Evolutionary conservation across 2,113 vertebrate species (phyloP).

Genomic region (Gymnocephalus cernua): DNA sequence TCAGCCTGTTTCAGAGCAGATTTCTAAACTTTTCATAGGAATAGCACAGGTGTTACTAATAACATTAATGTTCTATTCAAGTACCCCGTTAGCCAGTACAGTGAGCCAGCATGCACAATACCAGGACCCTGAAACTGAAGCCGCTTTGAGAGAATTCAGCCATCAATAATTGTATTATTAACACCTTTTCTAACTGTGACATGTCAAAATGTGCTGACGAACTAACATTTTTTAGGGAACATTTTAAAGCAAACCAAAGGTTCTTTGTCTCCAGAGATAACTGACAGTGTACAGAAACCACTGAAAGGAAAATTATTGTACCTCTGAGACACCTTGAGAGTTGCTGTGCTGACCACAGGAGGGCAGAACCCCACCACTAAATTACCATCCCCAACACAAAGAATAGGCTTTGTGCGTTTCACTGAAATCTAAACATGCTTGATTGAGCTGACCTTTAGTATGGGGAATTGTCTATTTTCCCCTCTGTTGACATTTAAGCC

Average conservation of each 20-base stretch:
- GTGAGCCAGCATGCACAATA: not conserved
- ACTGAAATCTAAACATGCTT: constrained; percentile 52
- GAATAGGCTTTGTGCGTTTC: constrained; percentile 33
- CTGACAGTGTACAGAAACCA: constrained; percentile 26
- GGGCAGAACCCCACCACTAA: constrained; percentile 83
- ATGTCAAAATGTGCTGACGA: constrained; percentile 20
- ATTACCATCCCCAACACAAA: constrained; percentile 35
- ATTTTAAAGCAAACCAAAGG: constrained; percentile 15
- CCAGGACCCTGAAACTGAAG: not conserved
- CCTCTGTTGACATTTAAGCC: constrained; percentile 51
- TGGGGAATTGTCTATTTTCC: constrained; percentile 16
- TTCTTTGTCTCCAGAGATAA: constrained; percentile 32
- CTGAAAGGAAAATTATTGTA: constrained; percentile 40
- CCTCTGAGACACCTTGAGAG: constrained; percentile 52
- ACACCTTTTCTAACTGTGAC: constrained; percentile 12
- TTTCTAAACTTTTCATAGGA: not conserved
- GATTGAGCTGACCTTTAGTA: constrained; percentile 61
- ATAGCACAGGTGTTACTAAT: not conserved
- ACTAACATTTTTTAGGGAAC: too few relatives aligned
- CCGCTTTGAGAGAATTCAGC: not conserved
- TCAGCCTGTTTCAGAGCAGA: not conserved
- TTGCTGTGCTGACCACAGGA: constrained; percentile 80
- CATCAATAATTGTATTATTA: not conserved
- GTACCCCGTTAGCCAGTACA: not conserved
- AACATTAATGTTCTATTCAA: too few relatives aligned